Evolutionary conservation across 2,113 vertebrate species (phyloP).

Genomic region (Sinocyclocheilus anshuiensis): DNA sequence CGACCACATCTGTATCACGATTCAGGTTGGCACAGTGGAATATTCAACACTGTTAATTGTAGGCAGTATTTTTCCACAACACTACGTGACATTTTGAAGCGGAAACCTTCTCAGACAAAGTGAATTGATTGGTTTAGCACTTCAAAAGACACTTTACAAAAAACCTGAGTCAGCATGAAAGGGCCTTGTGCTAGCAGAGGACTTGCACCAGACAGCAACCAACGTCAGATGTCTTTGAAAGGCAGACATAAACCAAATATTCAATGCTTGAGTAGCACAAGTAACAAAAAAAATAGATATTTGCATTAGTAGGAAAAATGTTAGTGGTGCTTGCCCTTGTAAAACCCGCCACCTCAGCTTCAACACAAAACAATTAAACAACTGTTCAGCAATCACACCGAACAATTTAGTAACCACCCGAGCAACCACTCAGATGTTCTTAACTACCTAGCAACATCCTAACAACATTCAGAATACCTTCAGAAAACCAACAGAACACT

Average conservation of each 20-base stretch:
- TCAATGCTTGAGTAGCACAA: background rate
- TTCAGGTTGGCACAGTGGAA: conserved; percentile 34
- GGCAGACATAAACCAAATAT: conserved; percentile 5
- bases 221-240: background rate
- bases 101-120: conserved; percentile 28
- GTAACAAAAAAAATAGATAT: background rate
- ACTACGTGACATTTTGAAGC: conserved; percentile 40
- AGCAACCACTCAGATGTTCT: too few relatives aligned
- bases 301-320: too few relatives aligned
- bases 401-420: too few relatives aligned
- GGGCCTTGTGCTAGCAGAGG: background rate
- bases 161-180: conserved; percentile 35
- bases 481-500: too few relatives aligned
- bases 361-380: too few relatives aligned
- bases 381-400: too few relatives aligned
- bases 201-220: conserved; percentile 14
- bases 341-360: too few relatives aligned
- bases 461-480: too few relatives aligned
- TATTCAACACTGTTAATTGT: conserved; percentile 55
- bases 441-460: too few relatives aligned
- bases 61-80: conserved; percentile 47
- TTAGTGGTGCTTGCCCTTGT: too few relatives aligned
- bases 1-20: conserved; percentile 49
- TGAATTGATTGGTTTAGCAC: conserved; percentile 38
- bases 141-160: conserved; percentile 30